Conservation (phyloP, 2,888 invertebrate genomes). For the Gari tellinella region DNA sequence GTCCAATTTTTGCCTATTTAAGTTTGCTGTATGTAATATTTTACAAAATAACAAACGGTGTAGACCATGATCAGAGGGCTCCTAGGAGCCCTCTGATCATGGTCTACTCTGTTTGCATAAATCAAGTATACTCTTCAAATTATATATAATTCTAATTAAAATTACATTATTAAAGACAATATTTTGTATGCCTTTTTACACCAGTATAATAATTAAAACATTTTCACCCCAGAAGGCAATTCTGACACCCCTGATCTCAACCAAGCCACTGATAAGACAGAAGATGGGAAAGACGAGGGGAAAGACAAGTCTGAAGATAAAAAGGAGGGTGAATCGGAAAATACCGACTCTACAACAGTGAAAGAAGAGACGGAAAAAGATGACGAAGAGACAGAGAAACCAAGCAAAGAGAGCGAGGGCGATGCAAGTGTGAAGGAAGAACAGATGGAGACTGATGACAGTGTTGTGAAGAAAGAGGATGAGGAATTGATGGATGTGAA, state of each 20-base stretch:
- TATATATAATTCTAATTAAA: too few species aligned
- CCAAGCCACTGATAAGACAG: constrained; percentile 59
- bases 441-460: constrained; percentile 25
- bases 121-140: too few species aligned
- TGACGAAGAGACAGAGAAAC: constrained; percentile 36
- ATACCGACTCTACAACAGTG: constrained; percentile 43
- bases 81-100: too few species aligned
- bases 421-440: constrained; percentile 14
- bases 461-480: constrained; percentile 29
- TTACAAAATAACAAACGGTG: too few species aligned
- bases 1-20: too few species aligned
- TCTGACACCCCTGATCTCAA: constrained; percentile 30
- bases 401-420: constrained; percentile 10
- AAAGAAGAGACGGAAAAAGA: constrained; percentile 47
- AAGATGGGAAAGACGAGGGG: constrained; percentile 84
- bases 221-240: too few species aligned
- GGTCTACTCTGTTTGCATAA: too few species aligned
- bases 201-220: too few species aligned
- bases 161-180: too few species aligned
- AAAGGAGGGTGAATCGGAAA: constrained; percentile 23
- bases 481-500: constrained; percentile 28
- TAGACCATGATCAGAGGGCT: too few species aligned
- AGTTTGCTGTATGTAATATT: too few species aligned
- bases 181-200: too few species aligned
- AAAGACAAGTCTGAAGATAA: constrained; percentile 70